These are phyloP conservation scores for Callaeas wilsoni DNA, from an alignment of 2,113 vertebrate species.

Conservation along the genomic window DNA sequence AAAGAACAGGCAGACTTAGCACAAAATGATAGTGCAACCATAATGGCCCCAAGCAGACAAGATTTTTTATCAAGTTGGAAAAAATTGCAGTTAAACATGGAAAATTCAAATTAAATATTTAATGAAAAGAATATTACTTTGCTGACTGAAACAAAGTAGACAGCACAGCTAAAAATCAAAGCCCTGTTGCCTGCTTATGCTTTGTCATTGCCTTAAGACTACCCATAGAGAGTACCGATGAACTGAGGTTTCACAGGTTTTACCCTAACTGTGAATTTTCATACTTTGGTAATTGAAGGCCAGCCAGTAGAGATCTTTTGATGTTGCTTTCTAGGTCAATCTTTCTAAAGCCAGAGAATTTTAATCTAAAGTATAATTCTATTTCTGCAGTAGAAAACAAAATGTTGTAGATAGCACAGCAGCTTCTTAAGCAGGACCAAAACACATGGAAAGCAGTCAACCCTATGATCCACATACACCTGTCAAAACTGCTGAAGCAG, in stretches of 20 bases:
- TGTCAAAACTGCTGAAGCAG: slow-evolving; percentile 29
- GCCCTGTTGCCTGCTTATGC: not conserved
- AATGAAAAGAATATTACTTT: slow-evolving; percentile 65
- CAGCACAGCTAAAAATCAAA: slow-evolving; percentile 57
- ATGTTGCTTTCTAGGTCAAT: slow-evolving; percentile 17
- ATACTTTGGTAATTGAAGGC: not conserved
- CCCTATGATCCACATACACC: not conserved
- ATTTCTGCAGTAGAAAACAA: slow-evolving; percentile 17
- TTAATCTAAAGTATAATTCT: not conserved
- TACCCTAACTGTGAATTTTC: slow-evolving; percentile 46
- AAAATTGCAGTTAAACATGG: slow-evolving; percentile 17
- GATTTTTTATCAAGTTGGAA: slow-evolving; percentile 34
- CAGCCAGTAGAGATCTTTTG: slow-evolving; percentile 3
- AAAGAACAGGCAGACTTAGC: not conserved
- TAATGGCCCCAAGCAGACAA: not conserved
- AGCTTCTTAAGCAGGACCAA: slow-evolving; percentile 11
- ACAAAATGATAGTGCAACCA: not conserved
- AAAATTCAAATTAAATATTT: slow-evolving; percentile 60
- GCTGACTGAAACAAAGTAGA: slow-evolving; percentile 56
- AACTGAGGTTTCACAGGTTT: slow-evolving; percentile 22
- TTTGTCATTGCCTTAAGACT: slow-evolving; percentile 38
- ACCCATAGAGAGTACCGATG: not conserved
- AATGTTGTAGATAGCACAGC: not conserved
- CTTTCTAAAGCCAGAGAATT: slow-evolving; percentile 22
- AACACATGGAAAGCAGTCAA: slow-evolving; percentile 31